Conservation (phyloP, 1,140 invertebrate species). For the Eumaeus atala region DNA sequence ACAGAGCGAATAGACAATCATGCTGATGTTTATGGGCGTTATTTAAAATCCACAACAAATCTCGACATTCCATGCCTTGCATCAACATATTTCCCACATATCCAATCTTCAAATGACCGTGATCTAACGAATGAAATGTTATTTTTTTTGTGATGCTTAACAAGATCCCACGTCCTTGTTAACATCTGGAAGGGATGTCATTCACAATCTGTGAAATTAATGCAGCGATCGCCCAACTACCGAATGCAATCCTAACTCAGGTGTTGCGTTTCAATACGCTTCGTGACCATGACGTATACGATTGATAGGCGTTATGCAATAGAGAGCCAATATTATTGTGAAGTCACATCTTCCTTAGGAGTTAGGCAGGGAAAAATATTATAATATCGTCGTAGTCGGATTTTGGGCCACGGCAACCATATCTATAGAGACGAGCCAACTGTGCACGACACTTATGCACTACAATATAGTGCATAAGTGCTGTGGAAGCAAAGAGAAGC, state of each 20-base stretch:
- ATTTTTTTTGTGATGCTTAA: constrained; percentile 4
- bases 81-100: background rate
- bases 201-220: constrained; percentile 35
- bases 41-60: too few relatives aligned
- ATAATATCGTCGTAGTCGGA: too few relatives aligned
- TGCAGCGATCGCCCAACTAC: constrained; percentile 41
- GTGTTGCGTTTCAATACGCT: constrained; percentile 67
- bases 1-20: too few relatives aligned
- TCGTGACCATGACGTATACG: constrained; percentile 66
- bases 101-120: constrained; percentile 2
- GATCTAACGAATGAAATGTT: background rate
- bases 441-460: too few relatives aligned
- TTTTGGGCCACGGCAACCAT: too few relatives aligned
- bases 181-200: constrained; percentile 17
- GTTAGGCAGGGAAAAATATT: too few relatives aligned
- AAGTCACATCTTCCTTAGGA: too few relatives aligned
- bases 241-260: constrained; percentile 60
- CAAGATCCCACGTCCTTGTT: constrained; percentile 8
- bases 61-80: too few relatives aligned
- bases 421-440: too few relatives aligned
- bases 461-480: too few relatives aligned
- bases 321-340: constrained; percentile 1
- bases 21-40: too few relatives aligned
- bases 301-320: constrained; percentile 49
- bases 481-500: too few relatives aligned